Evolutionary conservation across 2,888 invertebrate genomes (phyloP).

Genomic region (Tetranychus truncatus): DNA sequence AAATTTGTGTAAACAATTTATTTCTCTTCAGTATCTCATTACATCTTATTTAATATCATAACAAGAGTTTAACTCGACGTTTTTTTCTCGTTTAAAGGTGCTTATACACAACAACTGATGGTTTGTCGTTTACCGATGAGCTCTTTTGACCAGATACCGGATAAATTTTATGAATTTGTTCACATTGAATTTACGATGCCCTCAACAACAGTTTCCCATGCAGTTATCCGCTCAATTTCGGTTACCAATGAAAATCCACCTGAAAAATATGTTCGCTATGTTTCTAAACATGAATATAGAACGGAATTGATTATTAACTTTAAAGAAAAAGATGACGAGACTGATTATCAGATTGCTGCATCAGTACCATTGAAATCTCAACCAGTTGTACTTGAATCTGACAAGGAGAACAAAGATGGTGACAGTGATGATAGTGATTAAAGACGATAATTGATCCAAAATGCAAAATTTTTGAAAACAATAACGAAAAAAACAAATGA

Average conservation of each 20-base stretch:
- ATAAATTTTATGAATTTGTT: constrained; percentile 66
- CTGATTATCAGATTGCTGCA: background rate
- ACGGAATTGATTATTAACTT: constrained; percentile 47
- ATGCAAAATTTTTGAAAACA: background rate
- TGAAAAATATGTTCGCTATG: constrained; percentile 91
- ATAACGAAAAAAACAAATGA: too few relatives aligned
- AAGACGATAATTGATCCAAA: background rate
- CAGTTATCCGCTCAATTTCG: constrained; percentile 82
- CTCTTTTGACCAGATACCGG: constrained; percentile 91
- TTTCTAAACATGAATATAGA: constrained; percentile 85
- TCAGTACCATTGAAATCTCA: background rate
- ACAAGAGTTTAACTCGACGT: background rate
- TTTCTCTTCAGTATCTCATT: background rate
- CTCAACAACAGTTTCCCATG: constrained; percentile 77
- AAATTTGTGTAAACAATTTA: too few relatives aligned
- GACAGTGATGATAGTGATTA: constrained; percentile 5
- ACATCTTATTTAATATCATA: constrained; percentile 5
- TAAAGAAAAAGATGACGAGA: constrained; percentile 4
- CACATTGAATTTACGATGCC: constrained; percentile 98
- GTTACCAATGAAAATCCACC: constrained; percentile 62
- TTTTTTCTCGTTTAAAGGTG: constrained; percentile 43
- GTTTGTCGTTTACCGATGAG: constrained; percentile 84
- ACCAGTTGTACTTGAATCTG: background rate
- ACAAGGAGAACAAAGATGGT: background rate
- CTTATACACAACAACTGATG: constrained; percentile 91